Base-by-base conservation (phyloP, 2,113 vertebrate species). In the Thomomys bottae region DNA sequence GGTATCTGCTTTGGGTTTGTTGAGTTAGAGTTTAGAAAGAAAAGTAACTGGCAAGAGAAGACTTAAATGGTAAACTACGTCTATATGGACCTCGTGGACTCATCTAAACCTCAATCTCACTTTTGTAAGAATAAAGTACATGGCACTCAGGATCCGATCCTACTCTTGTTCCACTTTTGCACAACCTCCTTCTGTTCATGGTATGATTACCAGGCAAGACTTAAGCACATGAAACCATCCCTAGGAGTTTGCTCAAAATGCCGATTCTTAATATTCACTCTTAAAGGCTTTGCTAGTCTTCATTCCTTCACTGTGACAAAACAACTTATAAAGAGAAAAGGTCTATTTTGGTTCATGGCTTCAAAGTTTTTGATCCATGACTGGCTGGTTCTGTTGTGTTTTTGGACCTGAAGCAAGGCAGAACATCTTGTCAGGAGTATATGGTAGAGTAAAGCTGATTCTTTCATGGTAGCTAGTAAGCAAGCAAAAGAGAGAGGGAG, bases 81-180 rank as follows among this genome's bases (percentile, higher is more conserved):
- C 49, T 54, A 15, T 49, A 49, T 49, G 45, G 45, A 8, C 45
- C 14, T 49, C 49, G 18, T 54, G 17, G 49, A 54, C 18, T 15
- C 14, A 54, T 54, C 14, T 54, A 54, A 54, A 45, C 45, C 45
- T 11, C 45, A 91, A 0, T 84, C 59, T 89, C 12, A 91, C 59
- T 76, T 95, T 18, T 49, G 67, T 3, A 84, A 76, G 18, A 83
- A 89, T 80, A 77, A 78, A 94, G 80, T 88, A 4, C 61, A 92
- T 15, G 54, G 14, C 63, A 57, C 23, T 75, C 32, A 66, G 79
- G 15, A 20, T 75, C 34, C 24, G 76, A 45, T 85, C 20, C 77
- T 77, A 30, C 38, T 77, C 18, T 88, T 76, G 14, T 87, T 88
- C 36, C 18, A 61, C 18, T 83, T 85, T 84, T 49, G 0, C 12